Base-by-base conservation (phyloP, 2,113 vertebrate genomes). In the Ascaphus truei region DNA sequence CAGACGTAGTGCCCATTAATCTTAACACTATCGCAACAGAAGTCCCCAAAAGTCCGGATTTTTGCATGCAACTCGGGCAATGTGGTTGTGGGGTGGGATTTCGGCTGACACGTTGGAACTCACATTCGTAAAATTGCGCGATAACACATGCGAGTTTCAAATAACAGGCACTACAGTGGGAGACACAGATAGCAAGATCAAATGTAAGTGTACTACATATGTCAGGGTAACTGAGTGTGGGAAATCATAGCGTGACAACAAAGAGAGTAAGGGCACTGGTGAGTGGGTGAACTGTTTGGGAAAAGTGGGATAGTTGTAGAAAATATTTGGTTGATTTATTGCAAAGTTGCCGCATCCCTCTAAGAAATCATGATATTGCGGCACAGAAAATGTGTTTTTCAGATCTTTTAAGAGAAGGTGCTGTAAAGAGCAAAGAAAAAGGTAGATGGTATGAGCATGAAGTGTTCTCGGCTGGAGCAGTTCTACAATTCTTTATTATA, bases 401-500 rank as follows among this genome's bases (percentile, higher is more conserved):
- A 72, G 67, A 74, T 75, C 72, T 69, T 65, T 55, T 68, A n/a
- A 52, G 73, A 29, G 61, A 62, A 62, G 57, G n/a, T n/a, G 58
- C 63, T 16, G 60, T 52, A 74, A 63, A 74, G 45, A 62, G 34
- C 73, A 69, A 59, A 72, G 62, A 76, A 66, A 66, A 77, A 76
- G 79, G 83, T 77, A 83, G 84, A 86, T 84, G 77, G 78, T 69
- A 16, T 72, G 75, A 73, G 76, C 76, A 81, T 85, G 84, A 86
- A 82, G 81, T 77, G 79, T 85, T 85, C 85, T 85, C 72, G 6
- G 80, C 79, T 84, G 83, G 82, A 85, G 79, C 85, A 75, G 83
- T 84, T 83, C 84, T 85, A 84, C 87, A 90, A 89, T 89, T 87
- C 85, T 88, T 87, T 88, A 88, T 89, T 87, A 80, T 79, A 76